Percentiles rank a stretch among this genome's conserved stretches.
phyloP scores from a whole-genome alignment of 2,113 vertebrate species.

The Tonatia bakeri region DNA sequence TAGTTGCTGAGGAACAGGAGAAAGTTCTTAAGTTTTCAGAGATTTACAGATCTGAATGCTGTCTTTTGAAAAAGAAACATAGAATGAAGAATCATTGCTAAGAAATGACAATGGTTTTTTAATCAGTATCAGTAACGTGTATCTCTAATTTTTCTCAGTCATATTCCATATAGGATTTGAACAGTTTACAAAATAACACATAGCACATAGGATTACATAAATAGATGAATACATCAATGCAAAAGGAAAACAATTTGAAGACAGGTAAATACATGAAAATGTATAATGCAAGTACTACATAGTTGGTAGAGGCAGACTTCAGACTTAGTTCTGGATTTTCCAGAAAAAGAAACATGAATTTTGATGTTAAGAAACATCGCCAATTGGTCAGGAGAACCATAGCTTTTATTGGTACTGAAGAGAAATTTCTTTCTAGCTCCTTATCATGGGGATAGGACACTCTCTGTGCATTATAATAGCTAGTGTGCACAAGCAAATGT shows the following conservation, averaged over 20 bases:
- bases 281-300: background rate
- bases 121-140: background rate
- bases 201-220: constrained; percentile 1
- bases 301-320: background rate
- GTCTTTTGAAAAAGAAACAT: background rate
- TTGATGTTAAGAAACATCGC: background rate
- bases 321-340: constrained; percentile 25
- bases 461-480: background rate
- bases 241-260: constrained; percentile 17
- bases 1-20: background rate
- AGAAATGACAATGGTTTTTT: background rate
- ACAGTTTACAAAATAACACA: background rate
- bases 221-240: constrained; percentile 20
- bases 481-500: background rate
- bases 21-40: constrained; percentile 23
- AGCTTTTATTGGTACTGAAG: constrained; percentile 1
- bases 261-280: background rate
- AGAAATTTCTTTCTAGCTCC: background rate
- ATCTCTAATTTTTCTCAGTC: background rate
- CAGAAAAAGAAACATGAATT: constrained; percentile 23
- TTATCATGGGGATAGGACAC: background rate
- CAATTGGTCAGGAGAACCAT: background rate
- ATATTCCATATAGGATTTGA: background rate
- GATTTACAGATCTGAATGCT: constrained; percentile 23
- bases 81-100: background rate